Conservation (phyloP, 2,797 vertebrate species). For the Parambassis ranga region DNA sequence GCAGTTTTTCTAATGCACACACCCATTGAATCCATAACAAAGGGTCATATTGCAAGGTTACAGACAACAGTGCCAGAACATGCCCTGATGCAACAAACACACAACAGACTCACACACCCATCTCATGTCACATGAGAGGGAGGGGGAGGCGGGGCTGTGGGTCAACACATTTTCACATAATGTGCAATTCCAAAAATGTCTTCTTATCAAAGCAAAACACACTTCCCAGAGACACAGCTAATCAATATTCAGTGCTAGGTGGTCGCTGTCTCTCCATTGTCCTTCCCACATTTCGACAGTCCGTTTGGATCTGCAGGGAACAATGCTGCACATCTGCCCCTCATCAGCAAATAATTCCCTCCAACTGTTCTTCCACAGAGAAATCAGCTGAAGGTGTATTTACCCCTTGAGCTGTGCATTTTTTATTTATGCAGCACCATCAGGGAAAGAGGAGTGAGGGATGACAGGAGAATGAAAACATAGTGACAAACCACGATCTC, state of each 20-base stretch:
- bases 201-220: slow-evolving; percentile 24
- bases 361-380: slow-evolving; percentile 14
- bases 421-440: slow-evolving; percentile 39
- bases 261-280: background rate
- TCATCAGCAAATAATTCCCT: slow-evolving; percentile 8
- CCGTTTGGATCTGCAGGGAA: slow-evolving; percentile 21
- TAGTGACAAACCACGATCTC: slow-evolving; percentile 32
- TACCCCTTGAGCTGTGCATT: slow-evolving; percentile 28
- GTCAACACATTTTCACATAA: background rate
- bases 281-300: slow-evolving; percentile 23
- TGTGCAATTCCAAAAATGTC: background rate
- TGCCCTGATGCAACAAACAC: slow-evolving; percentile 9
- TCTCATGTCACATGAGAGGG: background rate
- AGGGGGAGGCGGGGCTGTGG: background rate
- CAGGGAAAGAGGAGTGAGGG: background rate
- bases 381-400: slow-evolving; percentile 33
- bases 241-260: slow-evolving; percentile 25
- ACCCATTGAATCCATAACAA: background rate
- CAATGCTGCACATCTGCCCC: slow-evolving; percentile 18
- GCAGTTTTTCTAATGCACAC: background rate
- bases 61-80: background rate
- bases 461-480: background rate
- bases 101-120: background rate
- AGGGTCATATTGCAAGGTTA: background rate
- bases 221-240: background rate